phyloP scores from a whole-genome alignment of 1,140 invertebrate genomes.

The Cyphomyrmex costatus region DNA sequence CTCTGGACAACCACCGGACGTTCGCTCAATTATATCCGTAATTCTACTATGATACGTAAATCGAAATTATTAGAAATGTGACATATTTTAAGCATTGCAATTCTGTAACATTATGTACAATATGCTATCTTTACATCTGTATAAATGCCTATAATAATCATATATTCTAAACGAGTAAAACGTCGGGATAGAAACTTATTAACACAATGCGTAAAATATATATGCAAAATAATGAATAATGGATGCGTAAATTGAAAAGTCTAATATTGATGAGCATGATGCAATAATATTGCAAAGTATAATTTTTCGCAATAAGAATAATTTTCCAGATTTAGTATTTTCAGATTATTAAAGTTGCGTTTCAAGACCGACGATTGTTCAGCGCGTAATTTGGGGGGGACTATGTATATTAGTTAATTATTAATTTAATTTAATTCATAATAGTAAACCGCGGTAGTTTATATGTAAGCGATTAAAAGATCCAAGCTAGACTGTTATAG shows the following conservation, averaged over 20 bases:
- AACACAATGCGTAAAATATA: background rate
- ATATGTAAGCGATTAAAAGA: too few species aligned
- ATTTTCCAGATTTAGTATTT: too few species aligned
- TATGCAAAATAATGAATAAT: constrained; percentile 8
- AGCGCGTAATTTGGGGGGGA: too few species aligned
- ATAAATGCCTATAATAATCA: background rate
- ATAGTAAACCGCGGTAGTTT: too few species aligned
- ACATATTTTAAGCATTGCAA: background rate
- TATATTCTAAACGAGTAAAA: background rate
- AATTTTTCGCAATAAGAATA: too few species aligned
- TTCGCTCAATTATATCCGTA: constrained; percentile 45
- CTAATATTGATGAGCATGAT: too few species aligned
- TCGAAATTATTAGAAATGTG: background rate
- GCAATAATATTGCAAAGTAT: too few species aligned
- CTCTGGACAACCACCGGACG: constrained; percentile 33
- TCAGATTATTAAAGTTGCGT: too few species aligned
- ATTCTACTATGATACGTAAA: constrained; percentile 7
- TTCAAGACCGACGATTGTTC: too few species aligned
- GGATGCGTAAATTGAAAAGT: background rate
- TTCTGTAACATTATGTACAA: background rate
- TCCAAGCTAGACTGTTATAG: too few species aligned
- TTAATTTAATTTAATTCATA: too few species aligned
- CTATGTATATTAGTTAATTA: too few species aligned
- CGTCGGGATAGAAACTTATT: background rate
- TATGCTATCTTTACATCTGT: background rate